These are phyloP conservation scores for Eutrigla gurnardus DNA, from an alignment of 2,797 vertebrate genomes.

Conservation along the genomic window DNA sequence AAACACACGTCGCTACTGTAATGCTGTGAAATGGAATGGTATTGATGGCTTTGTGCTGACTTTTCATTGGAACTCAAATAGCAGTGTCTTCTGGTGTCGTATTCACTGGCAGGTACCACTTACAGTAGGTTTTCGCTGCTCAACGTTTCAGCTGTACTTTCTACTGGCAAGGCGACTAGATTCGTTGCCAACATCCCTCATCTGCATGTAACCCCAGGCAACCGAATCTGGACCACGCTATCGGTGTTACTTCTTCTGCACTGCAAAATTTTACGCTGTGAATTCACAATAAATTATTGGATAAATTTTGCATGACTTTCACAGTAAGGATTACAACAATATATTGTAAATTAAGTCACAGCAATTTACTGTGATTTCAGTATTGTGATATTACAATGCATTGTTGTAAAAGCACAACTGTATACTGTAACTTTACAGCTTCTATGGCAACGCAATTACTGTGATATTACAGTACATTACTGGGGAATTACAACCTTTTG, in stretches of 20 bases:
- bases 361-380: no score
- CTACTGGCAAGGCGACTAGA: conserved; percentile 29
- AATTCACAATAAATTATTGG: no score
- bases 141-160: conserved; percentile 53
- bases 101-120: conserved; percentile 34
- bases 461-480: no score
- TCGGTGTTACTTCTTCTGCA: conserved; percentile 10
- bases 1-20: conserved; percentile 4
- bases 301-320: no score
- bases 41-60: conserved; percentile 10
- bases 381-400: no score
- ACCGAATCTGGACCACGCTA: conserved; percentile 8
- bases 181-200: conserved; percentile 41
- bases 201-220: neutral
- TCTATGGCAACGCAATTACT: no score
- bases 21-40: neutral
- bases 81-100: conserved; percentile 29
- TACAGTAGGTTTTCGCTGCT: conserved; percentile 33
- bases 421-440: no score
- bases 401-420: no score
- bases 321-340: no score
- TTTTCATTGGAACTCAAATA: conserved; percentile 18
- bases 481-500: no score
- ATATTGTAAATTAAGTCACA: no score
- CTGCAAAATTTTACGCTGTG: no score